Percentiles rank a stretch among this genome's conserved stretches.
These are phyloP conservation scores for Xiphorhynchus erythropygius DNA, from an alignment of 2,797 vertebrate species.

Conservation along the genomic window DNA sequence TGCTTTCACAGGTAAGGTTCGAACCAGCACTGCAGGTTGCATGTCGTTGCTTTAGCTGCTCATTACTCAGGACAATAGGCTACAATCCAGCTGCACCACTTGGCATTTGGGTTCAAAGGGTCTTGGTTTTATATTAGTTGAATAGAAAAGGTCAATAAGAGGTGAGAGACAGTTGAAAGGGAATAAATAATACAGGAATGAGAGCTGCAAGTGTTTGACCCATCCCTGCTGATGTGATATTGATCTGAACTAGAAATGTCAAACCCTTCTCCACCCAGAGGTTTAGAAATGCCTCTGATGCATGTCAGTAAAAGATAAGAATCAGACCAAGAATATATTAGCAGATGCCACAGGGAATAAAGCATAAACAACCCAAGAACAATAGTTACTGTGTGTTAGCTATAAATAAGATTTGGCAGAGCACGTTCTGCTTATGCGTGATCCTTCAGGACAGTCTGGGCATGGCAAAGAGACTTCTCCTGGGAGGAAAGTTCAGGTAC, in stretches of 20 bases:
- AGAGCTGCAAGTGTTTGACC: conserved; percentile 28
- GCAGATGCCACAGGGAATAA: conserved; percentile 9
- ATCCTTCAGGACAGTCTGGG: neutral
- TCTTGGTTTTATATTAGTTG: neutral
- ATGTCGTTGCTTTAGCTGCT: neutral
- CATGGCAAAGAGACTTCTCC: neutral
- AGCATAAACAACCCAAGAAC: conserved; percentile 16
- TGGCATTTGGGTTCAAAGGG: neutral
- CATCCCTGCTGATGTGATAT: conserved; percentile 27
- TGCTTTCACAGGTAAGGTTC: neutral
- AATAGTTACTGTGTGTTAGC: neutral
- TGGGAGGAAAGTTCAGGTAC: neutral
- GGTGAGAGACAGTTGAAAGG: conserved; percentile 23
- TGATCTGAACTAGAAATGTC: conserved; percentile 27
- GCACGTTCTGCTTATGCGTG: neutral
- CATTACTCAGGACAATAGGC: neutral
- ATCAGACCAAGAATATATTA: conserved; percentile 14
- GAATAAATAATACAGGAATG: conserved; percentile 40
- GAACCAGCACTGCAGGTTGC: rapidly evolving
- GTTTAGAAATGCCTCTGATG: conserved; percentile 8
- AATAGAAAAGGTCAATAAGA: conserved; percentile 3
- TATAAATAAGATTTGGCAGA: neutral
- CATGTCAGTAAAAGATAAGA: conserved; percentile 29
- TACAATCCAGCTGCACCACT: neutral
- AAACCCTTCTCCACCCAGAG: neutral